Evolutionary conservation across 2,113 vertebrate species (phyloP).

Genomic region (Peromyscus maniculatus): DNA sequence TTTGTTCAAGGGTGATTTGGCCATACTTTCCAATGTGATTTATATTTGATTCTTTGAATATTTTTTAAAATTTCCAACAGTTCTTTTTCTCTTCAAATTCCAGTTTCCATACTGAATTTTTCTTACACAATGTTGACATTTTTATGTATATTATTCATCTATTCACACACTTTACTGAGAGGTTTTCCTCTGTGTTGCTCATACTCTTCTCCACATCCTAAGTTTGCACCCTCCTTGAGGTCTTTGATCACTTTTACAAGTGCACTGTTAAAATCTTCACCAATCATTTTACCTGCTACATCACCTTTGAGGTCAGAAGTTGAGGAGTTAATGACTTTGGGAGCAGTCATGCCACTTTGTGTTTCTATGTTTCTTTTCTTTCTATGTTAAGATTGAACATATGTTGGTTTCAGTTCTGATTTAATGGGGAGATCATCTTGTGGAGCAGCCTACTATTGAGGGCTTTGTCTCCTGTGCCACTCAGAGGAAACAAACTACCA

Average conservation of each 20-base stretch:
- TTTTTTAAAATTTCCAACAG: not conserved
- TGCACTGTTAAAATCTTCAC: not conserved
- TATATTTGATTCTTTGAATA: not conserved
- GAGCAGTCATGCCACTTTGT: not conserved
- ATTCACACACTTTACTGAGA: not conserved
- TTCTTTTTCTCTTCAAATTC: not conserved
- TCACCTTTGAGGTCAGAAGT: not conserved
- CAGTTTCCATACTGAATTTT: not conserved
- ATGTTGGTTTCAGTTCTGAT: not conserved
- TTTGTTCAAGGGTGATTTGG: not conserved
- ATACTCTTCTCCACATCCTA: not conserved
- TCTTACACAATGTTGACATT: not conserved
- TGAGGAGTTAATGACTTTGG: not conserved
- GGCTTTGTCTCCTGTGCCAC: not conserved
- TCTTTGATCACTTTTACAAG: not conserved
- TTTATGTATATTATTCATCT: not conserved
- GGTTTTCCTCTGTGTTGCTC: not conserved
- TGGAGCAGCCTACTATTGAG: not conserved
- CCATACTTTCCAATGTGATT: not conserved
- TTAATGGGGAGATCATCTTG: not conserved
- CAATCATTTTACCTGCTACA: not conserved
- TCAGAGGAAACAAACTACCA: not conserved
- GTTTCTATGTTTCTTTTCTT: not conserved
- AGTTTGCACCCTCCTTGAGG: not conserved
- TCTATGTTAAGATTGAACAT: not conserved